phyloP scores from a whole-genome alignment of 2,888 invertebrate genomes.

The Lycocerus yunnanus region DNA sequence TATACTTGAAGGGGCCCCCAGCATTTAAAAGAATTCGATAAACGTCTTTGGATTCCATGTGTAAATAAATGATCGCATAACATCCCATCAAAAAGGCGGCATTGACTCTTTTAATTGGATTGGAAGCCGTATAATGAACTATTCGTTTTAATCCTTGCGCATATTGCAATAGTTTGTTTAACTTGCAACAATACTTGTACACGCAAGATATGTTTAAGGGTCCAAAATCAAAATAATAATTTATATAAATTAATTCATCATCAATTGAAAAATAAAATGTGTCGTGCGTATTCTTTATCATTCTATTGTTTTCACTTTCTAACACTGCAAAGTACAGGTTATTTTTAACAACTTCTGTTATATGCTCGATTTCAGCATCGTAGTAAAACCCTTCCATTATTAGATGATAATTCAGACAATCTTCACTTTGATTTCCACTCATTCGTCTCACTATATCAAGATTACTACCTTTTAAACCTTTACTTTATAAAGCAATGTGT shows the following conservation, averaged over 20 bases:
- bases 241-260: slow-evolving; percentile 78
- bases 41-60: slow-evolving; percentile 72
- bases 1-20: slow-evolving; percentile 55
- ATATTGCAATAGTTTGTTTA: slow-evolving; percentile 74
- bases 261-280: slow-evolving; percentile 80
- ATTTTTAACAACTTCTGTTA: slow-evolving; percentile 49
- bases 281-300: slow-evolving; percentile 67
- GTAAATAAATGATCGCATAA: slow-evolving; percentile 76
- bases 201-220: slow-evolving; percentile 86
- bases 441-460: slow-evolving; percentile 34
- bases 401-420: slow-evolving; percentile 16
- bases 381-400: slow-evolving; percentile 40
- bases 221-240: slow-evolving; percentile 89
- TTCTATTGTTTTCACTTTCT: slow-evolving; percentile 63
- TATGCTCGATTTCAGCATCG: slow-evolving; percentile 45
- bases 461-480: slow-evolving; percentile 36
- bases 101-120: slow-evolving; percentile 80
- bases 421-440: slow-evolving; percentile 4
- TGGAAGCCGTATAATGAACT: slow-evolving; percentile 78
- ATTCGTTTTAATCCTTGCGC: slow-evolving; percentile 69
- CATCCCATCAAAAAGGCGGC: slow-evolving; percentile 85
- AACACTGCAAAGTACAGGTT: slow-evolving; percentile 78
- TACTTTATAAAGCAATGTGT: slow-evolving; percentile 40
- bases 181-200: slow-evolving; percentile 79
- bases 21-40: slow-evolving; percentile 65